Conservation (phyloP, 2,797 vertebrate species). For the Enteromius argenteus region DNA sequence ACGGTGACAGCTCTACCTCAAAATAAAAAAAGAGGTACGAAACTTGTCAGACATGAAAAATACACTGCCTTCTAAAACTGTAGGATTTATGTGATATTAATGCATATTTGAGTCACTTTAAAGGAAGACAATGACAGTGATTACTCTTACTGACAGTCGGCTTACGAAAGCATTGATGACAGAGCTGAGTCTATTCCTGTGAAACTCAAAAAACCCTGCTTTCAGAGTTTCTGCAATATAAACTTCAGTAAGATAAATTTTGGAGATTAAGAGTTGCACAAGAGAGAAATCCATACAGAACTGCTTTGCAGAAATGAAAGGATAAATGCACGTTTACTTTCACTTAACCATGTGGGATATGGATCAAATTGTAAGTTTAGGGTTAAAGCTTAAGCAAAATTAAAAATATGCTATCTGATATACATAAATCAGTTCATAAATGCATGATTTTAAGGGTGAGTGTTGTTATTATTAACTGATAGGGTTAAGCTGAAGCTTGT, state of each 20-base stretch:
- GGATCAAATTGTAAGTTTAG: constrained; percentile 5
- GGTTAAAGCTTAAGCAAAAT: background rate
- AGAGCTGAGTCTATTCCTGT: constrained; percentile 23
- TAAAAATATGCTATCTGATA: background rate
- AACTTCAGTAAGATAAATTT: constrained; percentile 45
- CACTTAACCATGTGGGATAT: background rate
- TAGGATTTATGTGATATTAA: constrained; percentile 58
- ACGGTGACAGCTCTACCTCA: constrained; percentile 26
- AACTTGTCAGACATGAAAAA: constrained; percentile 51
- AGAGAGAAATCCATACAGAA: constrained; percentile 13
- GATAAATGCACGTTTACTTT: constrained; percentile 4
- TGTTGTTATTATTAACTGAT: background rate
- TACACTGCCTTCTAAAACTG: constrained; percentile 39
- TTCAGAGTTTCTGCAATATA: constrained; percentile 37
- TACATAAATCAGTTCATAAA: background rate
- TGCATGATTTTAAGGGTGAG: background rate
- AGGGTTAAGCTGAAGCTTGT: background rate
- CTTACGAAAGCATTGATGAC: constrained; percentile 41
- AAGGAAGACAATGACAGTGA: constrained; percentile 39
- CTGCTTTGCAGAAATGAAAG: constrained; percentile 24
- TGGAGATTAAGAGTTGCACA: constrained; percentile 33
- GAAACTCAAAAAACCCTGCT: constrained; percentile 24
- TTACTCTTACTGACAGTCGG: constrained; percentile 52
- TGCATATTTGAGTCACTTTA: constrained; percentile 45
- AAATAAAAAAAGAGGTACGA: background rate